phyloP scores from a whole-genome alignment of 1,140 invertebrate genomes.

The Drosophila elegans region DNA sequence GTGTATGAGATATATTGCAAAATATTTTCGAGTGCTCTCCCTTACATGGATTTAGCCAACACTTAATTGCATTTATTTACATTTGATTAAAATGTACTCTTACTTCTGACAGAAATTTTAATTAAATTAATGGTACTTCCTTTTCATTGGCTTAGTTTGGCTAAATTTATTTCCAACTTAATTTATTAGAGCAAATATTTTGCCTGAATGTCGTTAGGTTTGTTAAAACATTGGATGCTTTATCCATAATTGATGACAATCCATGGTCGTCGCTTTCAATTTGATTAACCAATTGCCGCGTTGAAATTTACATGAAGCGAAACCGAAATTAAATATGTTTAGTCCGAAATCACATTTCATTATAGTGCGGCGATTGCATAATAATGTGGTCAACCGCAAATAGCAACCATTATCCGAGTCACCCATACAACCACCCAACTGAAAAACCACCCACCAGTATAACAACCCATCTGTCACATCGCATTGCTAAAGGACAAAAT shows the following conservation, averaged over 20 bases:
- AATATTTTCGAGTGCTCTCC: background rate
- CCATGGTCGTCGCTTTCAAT: slow-evolving; percentile 25
- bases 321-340: slow-evolving; percentile 50
- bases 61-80: too few relatives aligned
- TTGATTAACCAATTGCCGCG: slow-evolving; percentile 41
- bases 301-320: slow-evolving; percentile 41
- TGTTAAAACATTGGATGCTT: background rate
- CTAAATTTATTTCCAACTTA: background rate
- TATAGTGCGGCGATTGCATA: slow-evolving; percentile 47
- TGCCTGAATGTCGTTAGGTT: background rate
- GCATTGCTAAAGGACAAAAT: slow-evolving; percentile 21
- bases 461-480: slow-evolving; percentile 17
- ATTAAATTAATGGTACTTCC: too few relatives aligned
- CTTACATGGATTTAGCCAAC: too few relatives aligned
- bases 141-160: too few relatives aligned
- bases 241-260: slow-evolving; percentile 29
- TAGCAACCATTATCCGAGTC: slow-evolving; percentile 22
- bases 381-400: slow-evolving; percentile 59
- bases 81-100: too few relatives aligned
- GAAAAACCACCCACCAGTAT: background rate
- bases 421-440: slow-evolving; percentile 3
- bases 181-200: background rate
- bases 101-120: too few relatives aligned
- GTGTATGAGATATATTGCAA: background rate
- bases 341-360: slow-evolving; percentile 51